Base-by-base conservation (phyloP, 1,140 invertebrate species). In the Heterodera schachtii region DNA sequence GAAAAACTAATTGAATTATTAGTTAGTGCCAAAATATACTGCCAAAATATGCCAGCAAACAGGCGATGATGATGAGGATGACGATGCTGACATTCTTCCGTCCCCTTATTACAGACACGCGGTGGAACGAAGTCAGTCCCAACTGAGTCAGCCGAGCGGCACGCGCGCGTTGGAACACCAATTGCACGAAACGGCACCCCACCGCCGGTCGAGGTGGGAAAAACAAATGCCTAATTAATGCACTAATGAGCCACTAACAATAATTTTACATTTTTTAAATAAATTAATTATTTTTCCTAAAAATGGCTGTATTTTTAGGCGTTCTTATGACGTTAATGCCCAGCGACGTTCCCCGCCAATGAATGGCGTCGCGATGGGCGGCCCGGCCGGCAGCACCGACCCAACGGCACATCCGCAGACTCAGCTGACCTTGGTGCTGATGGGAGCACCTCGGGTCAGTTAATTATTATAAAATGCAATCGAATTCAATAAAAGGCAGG, bases 371-470 rank as follows among this genome's bases (percentile, higher is more conserved):
- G n/a, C 46, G 43, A 2, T 78, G 41, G 5, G 76, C 76, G 21
- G 76, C 80, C 43, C 73, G 41, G 52, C 41, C 71, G 57, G 7
- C 16, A 79, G 43, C n/a, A 47, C 70, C 2, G 57, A 71, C 57
- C 52, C 41, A 70, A 71, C 70, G 71, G 60, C 44, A 66, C 46
- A 21, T 79, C n/a, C 16, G n/a, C 70, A 73, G 73, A 16, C 70
- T 47, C 57, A 79, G 52, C 66, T 86, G 13, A 86, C 84, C 21
- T 46, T 86, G 7, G 83, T 86, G 19, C 70, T 86, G 13, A 86
- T 86, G 84, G 84, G 84, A 21, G 81, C 79, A 19, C 78, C 84
- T 44, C 83, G 47, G 60, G 86, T 85, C 7, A 9, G 84, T 84
- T 84, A 6, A 60, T 11, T 31, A 31, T 71, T 8, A 71, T 71